Evolutionary conservation across 2,797 vertebrate species (phyloP).

Genomic region (Cephalopachus bancanus): DNA sequence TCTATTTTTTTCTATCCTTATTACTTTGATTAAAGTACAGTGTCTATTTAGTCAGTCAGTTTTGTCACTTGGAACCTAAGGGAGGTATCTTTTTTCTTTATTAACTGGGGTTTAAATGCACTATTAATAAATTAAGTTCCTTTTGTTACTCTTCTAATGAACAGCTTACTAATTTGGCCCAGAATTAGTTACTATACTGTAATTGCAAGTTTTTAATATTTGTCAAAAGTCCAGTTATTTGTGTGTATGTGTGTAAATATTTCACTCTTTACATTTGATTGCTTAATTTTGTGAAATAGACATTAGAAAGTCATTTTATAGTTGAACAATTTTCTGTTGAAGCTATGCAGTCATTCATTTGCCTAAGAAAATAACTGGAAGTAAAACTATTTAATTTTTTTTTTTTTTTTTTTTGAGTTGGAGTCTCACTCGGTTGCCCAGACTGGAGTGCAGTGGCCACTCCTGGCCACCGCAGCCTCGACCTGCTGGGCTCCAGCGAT

Average conservation of each 20-base stretch:
- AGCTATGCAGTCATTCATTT: neutral
- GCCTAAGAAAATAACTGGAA: neutral
- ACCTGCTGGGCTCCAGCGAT: too few relatives aligned
- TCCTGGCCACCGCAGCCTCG: too few relatives aligned
- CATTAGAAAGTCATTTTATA: neutral
- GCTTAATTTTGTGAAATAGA: neutral
- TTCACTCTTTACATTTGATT: neutral
- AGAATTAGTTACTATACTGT: neutral
- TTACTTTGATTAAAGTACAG: neutral
- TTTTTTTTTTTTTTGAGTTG: neutral
- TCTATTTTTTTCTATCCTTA: neutral
- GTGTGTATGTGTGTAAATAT: neutral
- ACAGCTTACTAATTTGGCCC: neutral
- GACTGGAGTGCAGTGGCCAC: too few relatives aligned
- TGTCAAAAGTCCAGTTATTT: neutral
- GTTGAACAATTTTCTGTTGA: neutral
- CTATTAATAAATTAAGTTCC: neutral
- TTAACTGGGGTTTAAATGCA: neutral
- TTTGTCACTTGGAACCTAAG: neutral
- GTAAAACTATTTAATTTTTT: neutral
- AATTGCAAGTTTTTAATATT: neutral
- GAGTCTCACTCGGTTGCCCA: too few relatives aligned
- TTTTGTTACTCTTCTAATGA: neutral
- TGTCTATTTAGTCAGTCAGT: neutral
- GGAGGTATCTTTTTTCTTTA: neutral